Base-by-base conservation (phyloP, 2,113 vertebrate species). In the Percopsis transmontana region DNA sequence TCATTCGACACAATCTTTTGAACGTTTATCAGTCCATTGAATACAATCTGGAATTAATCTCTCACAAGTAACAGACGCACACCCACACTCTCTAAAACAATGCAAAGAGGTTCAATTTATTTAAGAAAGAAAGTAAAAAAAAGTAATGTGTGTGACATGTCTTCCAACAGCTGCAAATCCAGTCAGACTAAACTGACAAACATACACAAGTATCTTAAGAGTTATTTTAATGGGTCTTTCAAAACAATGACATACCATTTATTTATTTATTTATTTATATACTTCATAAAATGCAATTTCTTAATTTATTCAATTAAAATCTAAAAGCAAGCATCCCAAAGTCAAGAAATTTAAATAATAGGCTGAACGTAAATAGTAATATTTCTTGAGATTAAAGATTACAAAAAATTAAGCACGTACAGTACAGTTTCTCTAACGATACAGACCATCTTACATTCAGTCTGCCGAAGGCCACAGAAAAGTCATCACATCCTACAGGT, bases 1-100 rank as follows among this genome's bases (percentile, higher is more conserved):
- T 90, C 86, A 89, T 89, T 89, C 86, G 90, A 87, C 89, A 91
- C 85, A 91, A 88, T 87, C 79, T 79, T 87, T 80, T 88, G 63
- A 91, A 88, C 88, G 86, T 81, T 85, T 70, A 84, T 90, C 83
- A 83, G 77, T 84, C 83, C 83, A 84, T 87, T 87, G 89, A 90
- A 91, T 87, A 90, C 87, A 88, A 87, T 87, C 84, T 73, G 68
- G 66, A 86, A 81, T 85, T 81, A 76, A 84, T 81, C 85, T 82
- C 85, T 88, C 74, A 87, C 85, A 74, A 86, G 73, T 80, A 87
- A 85, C 81, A 86, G 79, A 87, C 70, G 82, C 68, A 27, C 78
- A 66, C 78, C 18, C 75, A 74, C 64, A 77, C 73, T 58, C 59
- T 75, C 75, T 64, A 74, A 85, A 87, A 87, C 81, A 73, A 76